These are phyloP conservation scores for Oxyura jamaicensis DNA, from an alignment of 2,113 vertebrate genomes.

Conservation along the genomic window DNA sequence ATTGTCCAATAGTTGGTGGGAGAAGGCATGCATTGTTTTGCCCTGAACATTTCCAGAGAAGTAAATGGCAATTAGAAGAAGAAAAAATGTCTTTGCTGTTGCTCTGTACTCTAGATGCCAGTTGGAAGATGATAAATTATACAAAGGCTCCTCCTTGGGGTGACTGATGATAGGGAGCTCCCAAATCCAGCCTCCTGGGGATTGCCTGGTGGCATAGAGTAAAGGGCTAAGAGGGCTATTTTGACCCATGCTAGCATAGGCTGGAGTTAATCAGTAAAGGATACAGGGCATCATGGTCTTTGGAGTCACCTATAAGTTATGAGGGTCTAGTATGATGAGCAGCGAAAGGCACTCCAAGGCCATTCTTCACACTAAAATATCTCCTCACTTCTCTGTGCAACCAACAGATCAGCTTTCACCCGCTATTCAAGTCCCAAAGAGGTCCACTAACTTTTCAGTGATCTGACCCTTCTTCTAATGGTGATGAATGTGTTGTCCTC, in stretches of 20 bases:
- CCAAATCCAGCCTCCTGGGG: not conserved
- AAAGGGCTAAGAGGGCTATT: not conserved
- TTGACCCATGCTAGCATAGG: not conserved
- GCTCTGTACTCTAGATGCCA: not conserved
- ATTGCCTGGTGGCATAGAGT: not conserved
- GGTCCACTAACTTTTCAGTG: not conserved
- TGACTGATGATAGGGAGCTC: not conserved
- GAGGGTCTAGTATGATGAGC: not conserved
- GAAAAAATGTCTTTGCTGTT: not conserved
- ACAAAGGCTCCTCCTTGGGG: not conserved
- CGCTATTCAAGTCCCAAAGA: not conserved
- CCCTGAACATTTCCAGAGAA: not conserved
- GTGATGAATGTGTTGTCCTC: rapidly evolving
- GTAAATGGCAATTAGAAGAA: not conserved
- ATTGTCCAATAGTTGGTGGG: not conserved
- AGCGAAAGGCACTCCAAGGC: not conserved
- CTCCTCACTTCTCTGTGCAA: not conserved
- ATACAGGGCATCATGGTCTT: not conserved
- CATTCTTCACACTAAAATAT: not conserved
- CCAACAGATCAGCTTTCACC: not conserved
- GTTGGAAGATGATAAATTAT: not conserved
- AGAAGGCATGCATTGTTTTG: not conserved
- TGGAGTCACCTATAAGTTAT: not conserved
- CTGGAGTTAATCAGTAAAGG: not conserved
- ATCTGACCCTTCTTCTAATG: not conserved